Evolutionary conservation across 2,797 vertebrate genomes (phyloP), one percentile per base, ranked within the genome.

Genomic region (Neosalanx taihuensis): DNA sequence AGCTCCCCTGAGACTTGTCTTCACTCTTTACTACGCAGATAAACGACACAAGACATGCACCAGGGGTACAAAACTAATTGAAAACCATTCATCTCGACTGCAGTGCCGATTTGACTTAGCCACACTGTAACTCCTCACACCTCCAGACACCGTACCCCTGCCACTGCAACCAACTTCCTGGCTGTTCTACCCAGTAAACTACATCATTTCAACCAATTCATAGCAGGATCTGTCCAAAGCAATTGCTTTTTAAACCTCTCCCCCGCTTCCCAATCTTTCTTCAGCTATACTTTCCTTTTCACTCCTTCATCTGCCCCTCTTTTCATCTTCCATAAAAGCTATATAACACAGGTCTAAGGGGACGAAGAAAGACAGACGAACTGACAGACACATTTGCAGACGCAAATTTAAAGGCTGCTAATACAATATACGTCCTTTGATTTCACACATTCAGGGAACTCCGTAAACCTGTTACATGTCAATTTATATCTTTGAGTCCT

Each of bases 111-210:
- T 26, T 61, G 29, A 61, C 59, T 61, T 26, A 9, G n/a, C 26
- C 20, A 30, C 20, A 61, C 59, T 61, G 29, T 68, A 59, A 67
- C 72, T 60, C 60, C 26, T 20, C 37, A 71, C 33, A 30, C 60
- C 1, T 6, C 18, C 56, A 56, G 35, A 53, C 56, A 57, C 41
- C 17, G 20, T 41, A 57, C 15, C 15, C 17, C 51, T 3, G 17
- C 3, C 49, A 51, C 49, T 13, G 49, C 12, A 17, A 51, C 49
- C 12, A 17, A 35, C 6, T 35, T 35, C 35, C 37, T 41, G 37
- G 37, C 37, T 41, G 37, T 10, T 41, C 37, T 41, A 2, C 37
- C 37, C 37, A 41, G 37, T 41, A 7, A 41, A 7, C 37, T 41
- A 35, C 35, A 35, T 7, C 6, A 35, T 35, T 35, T 12, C 23